Conservation (phyloP, 2,113 vertebrate species). For the Anoplopoma fimbria region DNA sequence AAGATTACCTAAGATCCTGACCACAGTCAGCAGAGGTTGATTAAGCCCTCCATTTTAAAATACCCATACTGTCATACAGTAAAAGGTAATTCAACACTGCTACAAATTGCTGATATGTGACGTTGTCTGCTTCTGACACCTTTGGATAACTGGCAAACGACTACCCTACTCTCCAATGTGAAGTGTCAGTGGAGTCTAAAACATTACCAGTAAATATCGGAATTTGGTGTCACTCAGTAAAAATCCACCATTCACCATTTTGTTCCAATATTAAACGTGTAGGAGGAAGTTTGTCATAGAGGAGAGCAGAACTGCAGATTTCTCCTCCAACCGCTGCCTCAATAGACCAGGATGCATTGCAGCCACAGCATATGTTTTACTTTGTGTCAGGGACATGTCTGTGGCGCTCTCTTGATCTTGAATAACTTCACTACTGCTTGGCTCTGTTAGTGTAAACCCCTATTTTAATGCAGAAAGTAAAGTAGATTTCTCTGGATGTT, state of each 20-base stretch:
- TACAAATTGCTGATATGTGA: background rate
- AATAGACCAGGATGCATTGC: slow-evolving; percentile 15
- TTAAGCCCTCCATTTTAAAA: background rate
- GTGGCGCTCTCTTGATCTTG: background rate
- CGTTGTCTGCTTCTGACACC: background rate
- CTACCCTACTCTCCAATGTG: no score
- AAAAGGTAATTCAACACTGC: background rate
- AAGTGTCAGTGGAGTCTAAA: background rate
- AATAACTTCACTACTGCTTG: background rate
- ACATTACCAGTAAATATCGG: background rate
- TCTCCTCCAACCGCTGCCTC: background rate
- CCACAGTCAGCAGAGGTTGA: background rate
- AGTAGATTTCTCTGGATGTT: background rate
- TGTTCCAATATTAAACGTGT: background rate
- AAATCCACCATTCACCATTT: background rate
- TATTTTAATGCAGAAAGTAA: background rate
- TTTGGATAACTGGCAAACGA: background rate
- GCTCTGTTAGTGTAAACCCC: background rate
- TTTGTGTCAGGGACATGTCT: background rate
- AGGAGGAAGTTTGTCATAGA: background rate
- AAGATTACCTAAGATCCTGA: slow-evolving; percentile 16
- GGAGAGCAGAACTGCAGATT: background rate
- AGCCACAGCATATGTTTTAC: background rate
- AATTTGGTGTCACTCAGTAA: background rate
- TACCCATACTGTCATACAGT: background rate